phyloP scores from a whole-genome alignment of 1,140 invertebrate genomes.

The Lordiphosa clarofinis region DNA sequence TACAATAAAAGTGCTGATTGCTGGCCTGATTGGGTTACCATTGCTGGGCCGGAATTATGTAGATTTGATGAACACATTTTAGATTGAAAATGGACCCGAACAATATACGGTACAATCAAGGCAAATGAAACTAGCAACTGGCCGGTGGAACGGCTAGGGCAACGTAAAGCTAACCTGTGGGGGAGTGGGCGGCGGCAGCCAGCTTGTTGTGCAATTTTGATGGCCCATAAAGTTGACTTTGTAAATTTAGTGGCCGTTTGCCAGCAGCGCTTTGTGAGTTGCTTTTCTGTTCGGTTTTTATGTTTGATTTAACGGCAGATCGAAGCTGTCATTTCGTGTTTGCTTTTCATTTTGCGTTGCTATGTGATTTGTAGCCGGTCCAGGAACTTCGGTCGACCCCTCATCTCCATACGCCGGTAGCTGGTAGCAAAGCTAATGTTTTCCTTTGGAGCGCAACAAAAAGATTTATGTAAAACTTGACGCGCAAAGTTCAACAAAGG shows the following conservation, averaged over 20 bases:
- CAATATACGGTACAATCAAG: slow-evolving; percentile 57
- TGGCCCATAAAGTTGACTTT: slow-evolving; percentile 59
- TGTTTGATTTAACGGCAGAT: slow-evolving; percentile 58
- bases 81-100: slow-evolving; percentile 51
- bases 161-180: slow-evolving; percentile 24
- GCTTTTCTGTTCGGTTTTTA: slow-evolving; percentile 45
- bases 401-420: slow-evolving; percentile 1
- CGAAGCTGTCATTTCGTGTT: slow-evolving; percentile 34
- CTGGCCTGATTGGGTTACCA: slow-evolving; percentile 52
- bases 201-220: slow-evolving; percentile 60
- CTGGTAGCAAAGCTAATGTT: slow-evolving; percentile 31
- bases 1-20: slow-evolving; percentile 73
- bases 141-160: slow-evolving; percentile 3
- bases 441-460: slow-evolving; percentile 22
- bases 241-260: slow-evolving; percentile 42
- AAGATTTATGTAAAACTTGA: slow-evolving; percentile 62
- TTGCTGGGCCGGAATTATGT: slow-evolving; percentile 56
- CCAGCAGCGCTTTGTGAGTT: slow-evolving; percentile 19
- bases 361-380: slow-evolving; percentile 28
- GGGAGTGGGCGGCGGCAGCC: slow-evolving; percentile 7
- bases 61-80: slow-evolving; percentile 69
- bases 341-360: slow-evolving; percentile 57
- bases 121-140: slow-evolving; percentile 31
- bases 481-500: slow-evolving; percentile 42
- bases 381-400: slow-evolving; percentile 1